phyloP scores from a whole-genome alignment of 1,140 invertebrate genomes.

The Aphidius ervi region DNA sequence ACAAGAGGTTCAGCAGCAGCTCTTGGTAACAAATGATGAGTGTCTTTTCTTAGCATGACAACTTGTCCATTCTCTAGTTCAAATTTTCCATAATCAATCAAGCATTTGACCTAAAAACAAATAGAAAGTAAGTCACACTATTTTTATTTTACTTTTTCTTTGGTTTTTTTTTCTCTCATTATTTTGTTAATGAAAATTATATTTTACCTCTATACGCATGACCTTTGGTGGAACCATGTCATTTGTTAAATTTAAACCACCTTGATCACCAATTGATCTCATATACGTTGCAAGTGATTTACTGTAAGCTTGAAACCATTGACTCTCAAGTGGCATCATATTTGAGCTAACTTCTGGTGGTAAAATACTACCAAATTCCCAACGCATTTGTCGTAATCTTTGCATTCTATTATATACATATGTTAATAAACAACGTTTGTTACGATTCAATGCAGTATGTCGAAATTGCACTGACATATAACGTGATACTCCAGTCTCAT shows the following conservation, averaged over 20 bases:
- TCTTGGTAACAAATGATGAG: slow-evolving; percentile 84
- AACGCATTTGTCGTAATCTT: slow-evolving; percentile 76
- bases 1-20: slow-evolving; percentile 88
- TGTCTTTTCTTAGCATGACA: slow-evolving; percentile 86
- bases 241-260: slow-evolving; percentile 81
- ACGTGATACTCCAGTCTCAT: slow-evolving; percentile 38
- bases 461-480: slow-evolving; percentile 71
- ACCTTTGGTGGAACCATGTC: slow-evolving; percentile 90
- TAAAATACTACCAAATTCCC: slow-evolving; percentile 90
- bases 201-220: slow-evolving; percentile 77
- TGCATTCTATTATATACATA: slow-evolving; percentile 84
- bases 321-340: slow-evolving; percentile 74
- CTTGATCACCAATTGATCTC: slow-evolving; percentile 74
- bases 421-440: slow-evolving; percentile 84
- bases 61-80: slow-evolving; percentile 90
- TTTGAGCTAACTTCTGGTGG: slow-evolving; percentile 79
- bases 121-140: neutral
- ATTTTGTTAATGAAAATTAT: slow-evolving; percentile 5
- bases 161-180: slow-evolving; percentile 5
- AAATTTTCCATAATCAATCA: slow-evolving; percentile 88
- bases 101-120: slow-evolving; percentile 69
- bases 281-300: slow-evolving; percentile 85
- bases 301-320: slow-evolving; percentile 87
- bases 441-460: slow-evolving; percentile 80
- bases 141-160: neutral